These are phyloP conservation scores for Rhinella marina DNA, from an alignment of 2,797 vertebrate species.

Conservation along the genomic window DNA sequence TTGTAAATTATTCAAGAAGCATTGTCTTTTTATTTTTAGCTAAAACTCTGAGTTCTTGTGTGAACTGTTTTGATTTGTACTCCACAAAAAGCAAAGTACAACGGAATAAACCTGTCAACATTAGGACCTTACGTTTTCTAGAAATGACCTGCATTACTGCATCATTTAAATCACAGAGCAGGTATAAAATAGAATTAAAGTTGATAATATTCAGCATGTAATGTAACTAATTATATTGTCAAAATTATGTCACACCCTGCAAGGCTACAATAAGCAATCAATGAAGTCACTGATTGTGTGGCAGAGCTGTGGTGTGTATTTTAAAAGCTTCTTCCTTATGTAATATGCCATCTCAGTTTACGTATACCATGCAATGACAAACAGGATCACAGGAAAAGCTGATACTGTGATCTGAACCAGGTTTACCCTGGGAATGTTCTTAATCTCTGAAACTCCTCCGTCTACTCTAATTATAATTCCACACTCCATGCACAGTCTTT, in stretches of 20 bases:
- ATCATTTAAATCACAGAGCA: background rate
- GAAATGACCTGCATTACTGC: background rate
- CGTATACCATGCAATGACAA: constrained; percentile 28
- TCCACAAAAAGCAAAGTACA: background rate
- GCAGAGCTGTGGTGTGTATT: background rate
- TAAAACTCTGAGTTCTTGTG: background rate
- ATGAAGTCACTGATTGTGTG: background rate
- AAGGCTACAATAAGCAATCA: background rate
- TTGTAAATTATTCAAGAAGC: background rate
- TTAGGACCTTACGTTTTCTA: background rate
- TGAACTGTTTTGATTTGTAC: background rate
- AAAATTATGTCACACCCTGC: background rate
- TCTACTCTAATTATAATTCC: constrained; percentile 52
- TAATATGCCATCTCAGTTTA: constrained; percentile 35
- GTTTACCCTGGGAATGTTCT: constrained; percentile 46
- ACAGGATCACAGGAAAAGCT: constrained; percentile 37
- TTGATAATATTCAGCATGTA: background rate
- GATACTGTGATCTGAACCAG: constrained; percentile 46
- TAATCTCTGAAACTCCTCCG: constrained; percentile 38
- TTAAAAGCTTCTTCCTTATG: background rate
- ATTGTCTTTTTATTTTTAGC: background rate
- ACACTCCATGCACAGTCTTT: constrained; percentile 48
- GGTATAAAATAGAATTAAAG: background rate
- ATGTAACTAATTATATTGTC: background rate
- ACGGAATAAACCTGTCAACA: background rate